Evolutionary conservation across 1,140 invertebrate species (phyloP).

Genomic region (Drosophila ohnishii): DNA sequence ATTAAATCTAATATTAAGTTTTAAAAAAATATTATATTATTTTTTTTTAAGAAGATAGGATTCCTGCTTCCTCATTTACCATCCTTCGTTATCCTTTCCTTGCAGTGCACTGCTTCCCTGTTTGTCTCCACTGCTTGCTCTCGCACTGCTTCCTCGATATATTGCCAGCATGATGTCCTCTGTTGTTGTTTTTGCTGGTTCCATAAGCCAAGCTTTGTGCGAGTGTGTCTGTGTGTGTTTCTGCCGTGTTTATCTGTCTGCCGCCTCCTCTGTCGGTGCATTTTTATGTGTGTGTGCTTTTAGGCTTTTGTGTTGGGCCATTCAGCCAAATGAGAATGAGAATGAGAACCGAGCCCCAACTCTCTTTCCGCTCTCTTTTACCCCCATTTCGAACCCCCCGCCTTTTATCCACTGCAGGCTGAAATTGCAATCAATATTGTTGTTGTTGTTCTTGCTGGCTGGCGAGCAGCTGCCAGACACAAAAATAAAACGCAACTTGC

Average conservation of each 20-base stretch:
- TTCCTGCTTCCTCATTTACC: not conserved
- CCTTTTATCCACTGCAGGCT: conserved; percentile 50
- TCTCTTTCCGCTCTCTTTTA: conserved; percentile 8
- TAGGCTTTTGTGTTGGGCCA: conserved; percentile 74
- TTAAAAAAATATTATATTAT: too few relatives aligned
- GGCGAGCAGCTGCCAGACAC: conserved; percentile 77
- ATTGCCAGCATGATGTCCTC: conserved; percentile 45
- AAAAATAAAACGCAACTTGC: conserved; percentile 66
- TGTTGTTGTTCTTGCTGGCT: conserved; percentile 48
- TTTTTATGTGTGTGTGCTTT: conserved; percentile 56
- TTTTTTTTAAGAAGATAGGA: not conserved
- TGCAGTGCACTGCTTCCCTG: conserved; percentile 20
- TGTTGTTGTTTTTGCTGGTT: conserved; percentile 23
- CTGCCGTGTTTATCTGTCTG: conserved; percentile 52
- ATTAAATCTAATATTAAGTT: not conserved
- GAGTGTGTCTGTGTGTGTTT: conserved; percentile 30
- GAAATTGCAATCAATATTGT: conserved; percentile 79
- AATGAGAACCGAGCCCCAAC: conserved; percentile 24
- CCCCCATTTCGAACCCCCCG: conserved; percentile 11
- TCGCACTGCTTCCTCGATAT: conserved; percentile 37
- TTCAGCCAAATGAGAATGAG: conserved; percentile 51
- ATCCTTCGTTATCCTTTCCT: not conserved
- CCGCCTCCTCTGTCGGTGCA: conserved; percentile 8
- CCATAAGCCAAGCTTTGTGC: conserved; percentile 56
- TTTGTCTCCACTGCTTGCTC: conserved; percentile 9